Evolutionary conservation across 1,140 invertebrate species (phyloP).

Genomic region (Catajapyx aquilonaris): DNA sequence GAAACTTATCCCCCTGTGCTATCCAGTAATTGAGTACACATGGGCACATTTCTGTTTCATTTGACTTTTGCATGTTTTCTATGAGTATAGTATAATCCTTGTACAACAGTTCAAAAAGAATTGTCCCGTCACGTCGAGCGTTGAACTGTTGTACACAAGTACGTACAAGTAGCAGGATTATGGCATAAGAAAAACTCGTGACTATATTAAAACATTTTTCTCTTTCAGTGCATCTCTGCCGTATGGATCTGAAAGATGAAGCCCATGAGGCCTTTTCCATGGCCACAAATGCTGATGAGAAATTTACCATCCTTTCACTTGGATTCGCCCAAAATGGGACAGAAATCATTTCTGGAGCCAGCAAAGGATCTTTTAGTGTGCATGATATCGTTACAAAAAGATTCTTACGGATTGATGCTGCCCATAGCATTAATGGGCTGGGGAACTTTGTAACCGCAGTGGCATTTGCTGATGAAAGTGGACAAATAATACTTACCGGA

Average conservation of each 20-base stretch:
- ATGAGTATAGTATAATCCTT: too few species aligned
- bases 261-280: conserved; percentile 41
- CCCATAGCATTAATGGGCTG: too few species aligned
- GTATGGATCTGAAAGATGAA: conserved; percentile 37
- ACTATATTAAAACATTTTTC: conserved; percentile 9
- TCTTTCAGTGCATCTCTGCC: conserved; percentile 48
- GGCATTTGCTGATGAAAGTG: conserved; percentile 52
- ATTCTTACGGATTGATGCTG: conserved; percentile 25
- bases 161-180: too few species aligned
- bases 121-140: too few species aligned
- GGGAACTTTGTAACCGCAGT: conserved; percentile 65
- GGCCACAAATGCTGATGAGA: conserved; percentile 31
- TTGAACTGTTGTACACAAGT: too few species aligned
- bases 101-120: too few species aligned
- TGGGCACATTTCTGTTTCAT: too few species aligned
- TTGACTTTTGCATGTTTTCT: too few species aligned
- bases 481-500: conserved; percentile 62
- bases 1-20: too few species aligned
- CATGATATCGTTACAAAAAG: conserved; percentile 47
- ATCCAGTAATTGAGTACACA: too few species aligned
- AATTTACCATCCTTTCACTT: conserved; percentile 60
- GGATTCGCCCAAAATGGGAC: conserved; percentile 49
- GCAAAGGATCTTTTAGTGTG: conserved; percentile 52
- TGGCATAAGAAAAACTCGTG: too few species aligned
- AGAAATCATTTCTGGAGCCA: conserved; percentile 56